These are phyloP conservation scores for Heliconius cydno DNA, from an alignment of 2,888 invertebrate genomes.

Conservation along the genomic window DNA sequence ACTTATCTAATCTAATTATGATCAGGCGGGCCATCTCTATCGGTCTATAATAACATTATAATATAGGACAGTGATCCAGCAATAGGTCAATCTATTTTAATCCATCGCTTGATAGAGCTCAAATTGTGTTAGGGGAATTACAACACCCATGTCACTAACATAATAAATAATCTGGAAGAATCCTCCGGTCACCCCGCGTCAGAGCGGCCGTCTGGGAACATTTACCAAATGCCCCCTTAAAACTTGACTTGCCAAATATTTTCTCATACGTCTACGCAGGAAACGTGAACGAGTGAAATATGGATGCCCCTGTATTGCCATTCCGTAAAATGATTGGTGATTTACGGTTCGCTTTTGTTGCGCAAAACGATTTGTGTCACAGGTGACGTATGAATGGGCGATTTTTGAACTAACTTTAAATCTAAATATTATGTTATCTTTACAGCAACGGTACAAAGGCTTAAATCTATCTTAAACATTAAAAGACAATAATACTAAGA, in stretches of 20 bases:
- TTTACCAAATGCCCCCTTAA: constrained; percentile 50
- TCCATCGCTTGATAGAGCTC: constrained; percentile 41
- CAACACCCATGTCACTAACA: constrained; percentile 45
- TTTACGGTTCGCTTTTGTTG: constrained; percentile 70
- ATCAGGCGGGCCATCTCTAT: not conserved
- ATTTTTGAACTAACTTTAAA: constrained; percentile 49
- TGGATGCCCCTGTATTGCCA: constrained; percentile 65
- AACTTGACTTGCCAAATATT: constrained; percentile 67
- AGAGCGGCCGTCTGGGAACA: constrained; percentile 51
- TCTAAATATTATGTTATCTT: not conserved
- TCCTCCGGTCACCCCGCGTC: constrained; percentile 50
- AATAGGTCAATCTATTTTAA: constrained; percentile 45
- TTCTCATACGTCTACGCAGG: constrained; percentile 60
- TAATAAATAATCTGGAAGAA: constrained; percentile 48
- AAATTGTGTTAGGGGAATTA: constrained; percentile 46
- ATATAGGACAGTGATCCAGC: constrained; percentile 34
- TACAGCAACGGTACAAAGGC: not conserved
- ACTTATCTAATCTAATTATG: not conserved
- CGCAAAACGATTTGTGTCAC: constrained; percentile 61
- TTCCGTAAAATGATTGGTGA: constrained; percentile 73
- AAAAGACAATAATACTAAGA: not conserved
- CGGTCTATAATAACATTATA: constrained; percentile 15
- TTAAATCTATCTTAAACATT: not conserved
- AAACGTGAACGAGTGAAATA: constrained; percentile 65
- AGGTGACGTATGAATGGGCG: constrained; percentile 57